These are phyloP conservation scores for Eurytemora carolleeae DNA, from an alignment of 1,140 invertebrate species.

Conservation along the genomic window DNA sequence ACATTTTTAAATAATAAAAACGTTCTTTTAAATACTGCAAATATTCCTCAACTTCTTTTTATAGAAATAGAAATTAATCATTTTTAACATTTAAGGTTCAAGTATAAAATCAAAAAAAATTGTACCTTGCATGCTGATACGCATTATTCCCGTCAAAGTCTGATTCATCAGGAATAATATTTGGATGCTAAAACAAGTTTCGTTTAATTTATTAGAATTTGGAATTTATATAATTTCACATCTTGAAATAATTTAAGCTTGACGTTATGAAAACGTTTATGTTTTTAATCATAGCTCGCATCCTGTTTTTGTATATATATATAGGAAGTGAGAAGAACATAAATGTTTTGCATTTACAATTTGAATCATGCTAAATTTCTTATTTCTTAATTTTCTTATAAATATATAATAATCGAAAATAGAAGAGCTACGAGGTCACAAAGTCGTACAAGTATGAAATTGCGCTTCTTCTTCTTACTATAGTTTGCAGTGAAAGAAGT, in stretches of 20 bases:
- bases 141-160: not conserved
- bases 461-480: too few relatives aligned
- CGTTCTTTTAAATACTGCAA: not conserved
- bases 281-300: not conserved
- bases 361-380: not conserved
- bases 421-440: too few relatives aligned
- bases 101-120: not conserved
- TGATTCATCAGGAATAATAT: not conserved
- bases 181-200: not conserved
- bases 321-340: not conserved
- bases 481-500: too few relatives aligned
- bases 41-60: too few relatives aligned
- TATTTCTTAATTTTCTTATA: too few relatives aligned
- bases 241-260: not conserved
- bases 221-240: too few relatives aligned
- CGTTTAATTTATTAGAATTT: too few relatives aligned
- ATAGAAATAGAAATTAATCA: too few relatives aligned
- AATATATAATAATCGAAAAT: too few relatives aligned
- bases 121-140: not conserved
- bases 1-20: too few relatives aligned
- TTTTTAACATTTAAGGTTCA: too few relatives aligned
- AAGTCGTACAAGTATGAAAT: too few relatives aligned
- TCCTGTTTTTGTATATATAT: not conserved
- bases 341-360: not conserved
- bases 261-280: not conserved